These are phyloP conservation scores for Aproaerema taeniolella DNA, from an alignment of 2,888 invertebrate species.

Conservation along the genomic window DNA sequence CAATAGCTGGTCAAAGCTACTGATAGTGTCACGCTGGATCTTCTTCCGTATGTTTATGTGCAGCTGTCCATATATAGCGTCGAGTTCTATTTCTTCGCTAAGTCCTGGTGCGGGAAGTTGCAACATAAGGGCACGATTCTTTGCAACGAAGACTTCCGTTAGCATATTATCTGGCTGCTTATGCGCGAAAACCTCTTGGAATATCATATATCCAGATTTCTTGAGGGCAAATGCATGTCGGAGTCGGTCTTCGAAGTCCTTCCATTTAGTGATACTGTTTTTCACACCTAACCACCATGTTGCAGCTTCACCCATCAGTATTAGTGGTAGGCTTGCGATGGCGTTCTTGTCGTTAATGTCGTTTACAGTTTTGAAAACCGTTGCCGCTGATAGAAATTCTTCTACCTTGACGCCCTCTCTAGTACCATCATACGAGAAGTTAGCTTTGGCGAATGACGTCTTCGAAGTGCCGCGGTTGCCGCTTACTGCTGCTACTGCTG, in stretches of 20 bases:
- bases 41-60: not conserved
- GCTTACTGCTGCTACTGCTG: not conserved
- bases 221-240: conserved; percentile 8
- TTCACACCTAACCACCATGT: conserved; percentile 20
- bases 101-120: not conserved
- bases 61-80: conserved; percentile 3
- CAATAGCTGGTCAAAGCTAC: not conserved
- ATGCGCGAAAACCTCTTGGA: conserved; percentile 6
- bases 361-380: conserved; percentile 8
- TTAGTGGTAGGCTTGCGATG: conserved; percentile 14
- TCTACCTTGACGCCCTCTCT: not conserved
- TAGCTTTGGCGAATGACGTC: not conserved
- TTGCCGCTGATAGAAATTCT: not conserved
- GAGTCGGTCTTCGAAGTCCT: conserved; percentile 16
- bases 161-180: conserved; percentile 1
- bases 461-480: not conserved
- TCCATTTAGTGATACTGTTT: conserved; percentile 15
- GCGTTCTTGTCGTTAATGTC: conserved; percentile 19
- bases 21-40: not conserved
- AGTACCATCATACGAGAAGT: not conserved
- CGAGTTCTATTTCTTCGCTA: not conserved
- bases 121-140: conserved; percentile 1
- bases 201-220: not conserved
- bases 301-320: conserved; percentile 18
- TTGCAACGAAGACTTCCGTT: conserved; percentile 3